Percentiles rank a stretch among this genome's conserved stretches.
phyloP scores from a whole-genome alignment of 2,113 vertebrate genomes.

The Phycodurus eques region DNA sequence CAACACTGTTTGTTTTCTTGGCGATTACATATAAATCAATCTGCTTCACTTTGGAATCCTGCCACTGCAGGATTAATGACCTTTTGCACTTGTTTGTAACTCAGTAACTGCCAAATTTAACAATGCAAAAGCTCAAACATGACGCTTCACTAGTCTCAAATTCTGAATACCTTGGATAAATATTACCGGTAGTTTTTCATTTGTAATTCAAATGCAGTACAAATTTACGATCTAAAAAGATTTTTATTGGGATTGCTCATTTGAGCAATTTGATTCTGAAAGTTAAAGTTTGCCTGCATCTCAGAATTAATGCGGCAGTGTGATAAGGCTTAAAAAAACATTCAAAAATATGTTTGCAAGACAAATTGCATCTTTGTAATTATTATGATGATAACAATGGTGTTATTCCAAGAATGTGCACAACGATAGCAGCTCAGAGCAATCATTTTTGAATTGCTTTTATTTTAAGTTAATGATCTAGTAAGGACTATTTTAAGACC shows the following conservation, averaged over 20 bases:
- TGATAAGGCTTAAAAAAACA: conserved; percentile 11
- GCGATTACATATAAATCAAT: not conserved
- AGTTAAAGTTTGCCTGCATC: not conserved
- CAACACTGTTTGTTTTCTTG: not conserved
- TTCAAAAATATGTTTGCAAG: conserved; percentile 2
- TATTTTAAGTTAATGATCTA: conserved; percentile 89
- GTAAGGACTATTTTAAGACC: conserved; percentile 75
- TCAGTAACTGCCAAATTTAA: not conserved
- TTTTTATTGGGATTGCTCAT: not conserved
- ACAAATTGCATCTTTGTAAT: conserved; percentile 10
- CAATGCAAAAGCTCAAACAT: not conserved
- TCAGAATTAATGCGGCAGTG: not conserved
- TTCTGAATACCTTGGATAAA: not conserved
- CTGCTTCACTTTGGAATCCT: not conserved
- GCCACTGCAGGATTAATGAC: not conserved
- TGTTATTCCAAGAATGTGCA: conserved; percentile 21
- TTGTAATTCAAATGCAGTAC: not conserved
- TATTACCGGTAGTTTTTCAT: not conserved
- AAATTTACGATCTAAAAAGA: not conserved
- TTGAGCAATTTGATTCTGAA: not conserved
- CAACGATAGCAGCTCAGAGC: conserved; percentile 20
- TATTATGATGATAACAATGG: conserved; percentile 31
- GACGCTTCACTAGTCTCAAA: not conserved
- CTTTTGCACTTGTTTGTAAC: conserved; percentile 3
- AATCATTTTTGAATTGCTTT: conserved; percentile 32